Evolutionary conservation across 2,797 vertebrate genomes (phyloP).

Genomic region (Cyclopterus lumpus): DNA sequence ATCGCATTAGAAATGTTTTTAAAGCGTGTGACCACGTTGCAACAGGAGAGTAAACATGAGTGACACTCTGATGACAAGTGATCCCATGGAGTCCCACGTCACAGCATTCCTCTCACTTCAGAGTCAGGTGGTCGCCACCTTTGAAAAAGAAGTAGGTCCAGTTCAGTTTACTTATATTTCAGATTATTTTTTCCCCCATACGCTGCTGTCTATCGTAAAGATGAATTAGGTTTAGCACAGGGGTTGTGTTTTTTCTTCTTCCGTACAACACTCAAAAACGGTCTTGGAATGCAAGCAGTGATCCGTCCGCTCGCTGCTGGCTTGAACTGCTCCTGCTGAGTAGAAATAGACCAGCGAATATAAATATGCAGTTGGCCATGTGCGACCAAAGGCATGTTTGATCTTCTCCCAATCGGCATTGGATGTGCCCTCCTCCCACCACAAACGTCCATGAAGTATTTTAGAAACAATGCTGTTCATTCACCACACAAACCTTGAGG

Average conservation of each 20-base stretch:
- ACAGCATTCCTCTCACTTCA: slow-evolving; percentile 20
- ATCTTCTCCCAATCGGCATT: slow-evolving; percentile 62
- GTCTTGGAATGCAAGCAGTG: slow-evolving; percentile 40
- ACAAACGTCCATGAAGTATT: slow-evolving; percentile 30
- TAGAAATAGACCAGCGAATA: slow-evolving; percentile 73
- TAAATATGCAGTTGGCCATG: slow-evolving; percentile 61
- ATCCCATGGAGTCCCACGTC: slow-evolving; percentile 4
- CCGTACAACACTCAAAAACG: slow-evolving; percentile 10
- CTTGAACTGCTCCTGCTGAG: slow-evolving; percentile 37
- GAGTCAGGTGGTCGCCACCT: background rate
- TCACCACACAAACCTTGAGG: slow-evolving; percentile 28
- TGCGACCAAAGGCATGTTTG: slow-evolving; percentile 60
- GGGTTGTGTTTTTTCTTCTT: slow-evolving; percentile 4
- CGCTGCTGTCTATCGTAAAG: slow-evolving; percentile 1
- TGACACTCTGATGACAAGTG: slow-evolving; percentile 2
- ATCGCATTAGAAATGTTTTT: background rate
- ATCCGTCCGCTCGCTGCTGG: slow-evolving; percentile 28
- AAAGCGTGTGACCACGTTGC: background rate
- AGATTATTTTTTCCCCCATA: background rate
- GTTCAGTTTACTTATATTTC: background rate
- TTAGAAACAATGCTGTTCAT: slow-evolving; percentile 17
- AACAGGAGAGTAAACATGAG: slow-evolving; percentile 3
- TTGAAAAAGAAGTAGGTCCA: slow-evolving; percentile 1
- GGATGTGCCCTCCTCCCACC: slow-evolving; percentile 37
- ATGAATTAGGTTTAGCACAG: background rate